Percentiles rank a stretch among this genome's conserved stretches.
These are phyloP conservation scores for Cotesia congregata DNA, from an alignment of 2,888 invertebrate genomes.

Conservation along the genomic window DNA sequence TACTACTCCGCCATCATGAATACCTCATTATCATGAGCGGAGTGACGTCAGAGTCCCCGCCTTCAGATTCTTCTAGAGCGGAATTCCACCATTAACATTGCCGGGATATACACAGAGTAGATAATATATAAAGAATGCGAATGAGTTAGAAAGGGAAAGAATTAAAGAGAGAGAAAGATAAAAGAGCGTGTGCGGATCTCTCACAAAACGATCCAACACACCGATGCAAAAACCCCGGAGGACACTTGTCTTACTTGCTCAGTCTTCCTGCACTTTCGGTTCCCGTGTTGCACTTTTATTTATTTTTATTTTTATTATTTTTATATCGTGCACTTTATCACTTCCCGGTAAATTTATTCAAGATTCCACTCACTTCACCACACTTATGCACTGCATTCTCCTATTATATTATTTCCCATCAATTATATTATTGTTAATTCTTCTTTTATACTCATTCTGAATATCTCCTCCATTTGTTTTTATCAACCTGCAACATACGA, in stretches of 20 bases:
- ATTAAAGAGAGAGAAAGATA: slow-evolving; percentile 5
- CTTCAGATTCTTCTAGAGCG: slow-evolving; percentile 72
- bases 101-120: slow-evolving; percentile 46
- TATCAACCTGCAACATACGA: not conserved
- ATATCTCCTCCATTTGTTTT: not conserved
- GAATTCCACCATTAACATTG: slow-evolving; percentile 72
- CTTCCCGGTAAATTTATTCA: slow-evolving; percentile 16
- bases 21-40: slow-evolving; percentile 84
- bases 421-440: slow-evolving; percentile 29
- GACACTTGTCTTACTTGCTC: slow-evolving; percentile 32
- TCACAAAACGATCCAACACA: not conserved
- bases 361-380: slow-evolving; percentile 33
- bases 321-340: slow-evolving; percentile 22
- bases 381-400: slow-evolving; percentile 26
- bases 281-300: slow-evolving; percentile 18
- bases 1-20: slow-evolving; percentile 87
- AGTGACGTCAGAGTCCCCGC: slow-evolving; percentile 82
- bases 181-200: not conserved
- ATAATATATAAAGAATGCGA: slow-evolving; percentile 9
- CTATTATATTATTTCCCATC: slow-evolving; percentile 6
- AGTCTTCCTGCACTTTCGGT: slow-evolving; percentile 23
- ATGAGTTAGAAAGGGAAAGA: slow-evolving; percentile 29
- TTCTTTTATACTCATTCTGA: slow-evolving; percentile 8
- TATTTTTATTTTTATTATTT: slow-evolving; percentile 26
- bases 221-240: not conserved